Conservation (phyloP, 2,797 vertebrate genomes). For the Otolemur crassicaudatus region DNA sequence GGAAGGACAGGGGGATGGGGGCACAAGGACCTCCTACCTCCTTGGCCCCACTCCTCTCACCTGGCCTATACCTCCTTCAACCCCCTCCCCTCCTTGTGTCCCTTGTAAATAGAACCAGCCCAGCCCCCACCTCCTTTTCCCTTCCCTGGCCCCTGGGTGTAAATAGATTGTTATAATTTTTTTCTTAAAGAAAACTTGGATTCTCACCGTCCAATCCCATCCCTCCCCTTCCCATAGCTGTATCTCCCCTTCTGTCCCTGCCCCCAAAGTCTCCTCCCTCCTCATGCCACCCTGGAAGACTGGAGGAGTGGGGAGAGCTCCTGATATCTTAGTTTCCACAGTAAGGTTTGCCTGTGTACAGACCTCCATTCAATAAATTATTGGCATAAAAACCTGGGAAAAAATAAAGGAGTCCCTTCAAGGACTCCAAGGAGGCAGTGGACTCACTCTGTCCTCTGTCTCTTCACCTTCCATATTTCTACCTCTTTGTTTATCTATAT, state of each 20-base stretch:
- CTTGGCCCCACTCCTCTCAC: conserved; percentile 56
- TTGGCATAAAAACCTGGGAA: conserved; percentile 86
- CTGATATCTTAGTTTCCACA: conserved; percentile 84
- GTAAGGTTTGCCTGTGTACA: conserved; percentile 89
- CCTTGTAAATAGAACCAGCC: conserved; percentile 84
- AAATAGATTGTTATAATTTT: conserved; percentile 88
- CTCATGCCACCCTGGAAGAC: conserved; percentile 60
- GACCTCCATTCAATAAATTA: conserved; percentile 89
- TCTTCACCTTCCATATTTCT: neutral
- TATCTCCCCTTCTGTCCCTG: conserved; percentile 55
- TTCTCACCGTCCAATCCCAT: conserved; percentile 77
- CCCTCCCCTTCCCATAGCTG: conserved; percentile 50
- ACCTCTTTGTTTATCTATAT: neutral
- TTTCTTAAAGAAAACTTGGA: conserved; percentile 87
- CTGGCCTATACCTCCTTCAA: conserved; percentile 68
- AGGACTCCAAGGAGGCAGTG: neutral
- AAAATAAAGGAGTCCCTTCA: neutral
- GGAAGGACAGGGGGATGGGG: conserved; percentile 67
- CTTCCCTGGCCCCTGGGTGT: conserved; percentile 73
- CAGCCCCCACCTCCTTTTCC: conserved; percentile 58
- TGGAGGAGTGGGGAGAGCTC: conserved; percentile 49
- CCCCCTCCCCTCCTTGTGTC: neutral
- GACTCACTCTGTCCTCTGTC: neutral
- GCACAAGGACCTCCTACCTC: conserved; percentile 68
- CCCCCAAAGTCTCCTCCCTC: conserved; percentile 51